Evolutionary conservation across 2,797 vertebrate genomes (phyloP).

Genomic region (Acestrorhynchus altus): DNA sequence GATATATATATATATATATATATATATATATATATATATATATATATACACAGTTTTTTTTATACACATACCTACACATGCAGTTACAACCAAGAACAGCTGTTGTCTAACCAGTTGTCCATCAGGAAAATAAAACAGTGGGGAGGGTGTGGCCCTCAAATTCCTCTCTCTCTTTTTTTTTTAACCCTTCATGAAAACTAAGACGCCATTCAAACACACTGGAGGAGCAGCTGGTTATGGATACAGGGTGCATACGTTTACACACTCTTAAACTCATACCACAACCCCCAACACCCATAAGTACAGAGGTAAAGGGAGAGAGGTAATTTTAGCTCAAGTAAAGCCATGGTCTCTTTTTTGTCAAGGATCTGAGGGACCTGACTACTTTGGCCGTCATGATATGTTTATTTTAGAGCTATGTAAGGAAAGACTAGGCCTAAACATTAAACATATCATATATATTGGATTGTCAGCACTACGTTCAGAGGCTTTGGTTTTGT

Average conservation of each 20-base stretch:
- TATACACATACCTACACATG: background rate
- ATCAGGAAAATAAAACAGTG: background rate
- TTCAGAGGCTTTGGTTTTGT: too few species aligned
- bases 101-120: slow-evolving; percentile 11
- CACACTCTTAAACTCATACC: background rate
- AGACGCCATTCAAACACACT: background rate
- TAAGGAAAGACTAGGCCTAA: background rate
- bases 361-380: background rate
- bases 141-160: background rate
- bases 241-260: background rate
- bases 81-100: background rate
- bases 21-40: too few species aligned
- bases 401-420: background rate
- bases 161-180: slow-evolving; percentile 2
- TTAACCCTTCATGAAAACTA: slow-evolving; percentile 23
- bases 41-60: too few species aligned
- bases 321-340: slow-evolving; percentile 21
- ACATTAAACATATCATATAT: background rate
- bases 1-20: too few species aligned
- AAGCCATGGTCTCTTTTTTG: slow-evolving; percentile 1
- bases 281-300: background rate
- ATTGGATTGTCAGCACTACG: background rate
- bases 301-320: background rate
- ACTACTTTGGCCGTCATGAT: background rate
- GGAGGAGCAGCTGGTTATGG: slow-evolving; percentile 11